These are phyloP conservation scores for Riparia riparia DNA, from an alignment of 2,113 vertebrate species.

Conservation along the genomic window DNA sequence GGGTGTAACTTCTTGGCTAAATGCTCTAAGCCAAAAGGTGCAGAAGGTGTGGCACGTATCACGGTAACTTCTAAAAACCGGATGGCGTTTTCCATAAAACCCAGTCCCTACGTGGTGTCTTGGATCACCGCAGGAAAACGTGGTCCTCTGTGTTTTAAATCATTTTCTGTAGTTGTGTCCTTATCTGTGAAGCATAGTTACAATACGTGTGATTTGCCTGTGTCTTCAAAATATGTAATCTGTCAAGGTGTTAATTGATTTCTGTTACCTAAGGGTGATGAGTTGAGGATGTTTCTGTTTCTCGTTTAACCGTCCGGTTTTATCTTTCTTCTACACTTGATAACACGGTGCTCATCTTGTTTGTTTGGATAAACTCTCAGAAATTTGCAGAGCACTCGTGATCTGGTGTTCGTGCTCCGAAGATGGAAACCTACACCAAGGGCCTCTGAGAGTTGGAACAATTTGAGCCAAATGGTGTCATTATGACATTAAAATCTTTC, in stretches of 20 bases:
- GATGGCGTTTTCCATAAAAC: not conserved
- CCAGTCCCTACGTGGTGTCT: not conserved
- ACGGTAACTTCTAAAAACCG: not conserved
- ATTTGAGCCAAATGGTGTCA: not conserved
- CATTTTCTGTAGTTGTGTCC: fast-evolving
- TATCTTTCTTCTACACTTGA: not conserved
- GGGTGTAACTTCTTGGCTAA: not conserved
- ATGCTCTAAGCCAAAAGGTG: not conserved
- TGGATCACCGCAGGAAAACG: not conserved
- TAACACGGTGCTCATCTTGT: not conserved
- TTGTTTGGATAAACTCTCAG: not conserved
- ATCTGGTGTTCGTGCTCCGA: not conserved
- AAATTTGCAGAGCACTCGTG: not conserved
- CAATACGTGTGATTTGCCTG: not conserved
- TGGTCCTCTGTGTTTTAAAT: not conserved
- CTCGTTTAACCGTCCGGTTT: not conserved
- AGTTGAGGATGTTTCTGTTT: not conserved
- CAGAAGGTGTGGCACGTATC: not conserved
- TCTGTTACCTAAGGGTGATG: not conserved
- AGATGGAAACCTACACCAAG: not conserved
- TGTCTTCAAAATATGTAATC: not conserved
- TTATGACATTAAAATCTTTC: not conserved
- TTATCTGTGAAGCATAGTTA: not conserved
- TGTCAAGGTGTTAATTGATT: not conserved
- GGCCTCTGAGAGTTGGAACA: not conserved